Conservation (phyloP, 2,113 vertebrate species). For the Mystacornis crossleyi region DNA sequence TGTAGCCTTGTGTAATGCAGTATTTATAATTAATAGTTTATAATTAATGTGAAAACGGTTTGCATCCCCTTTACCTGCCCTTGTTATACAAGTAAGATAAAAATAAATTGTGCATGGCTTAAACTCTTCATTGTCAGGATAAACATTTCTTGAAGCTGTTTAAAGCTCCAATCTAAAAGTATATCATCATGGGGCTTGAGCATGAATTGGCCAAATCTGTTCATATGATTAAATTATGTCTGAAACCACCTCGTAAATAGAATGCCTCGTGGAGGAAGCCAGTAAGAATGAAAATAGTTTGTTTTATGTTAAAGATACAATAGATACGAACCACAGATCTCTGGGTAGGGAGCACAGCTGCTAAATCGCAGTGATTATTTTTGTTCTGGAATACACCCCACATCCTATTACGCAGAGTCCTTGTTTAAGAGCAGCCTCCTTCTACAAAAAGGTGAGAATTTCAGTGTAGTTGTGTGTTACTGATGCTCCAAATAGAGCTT, state of each 20-base stretch:
- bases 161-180: not conserved
- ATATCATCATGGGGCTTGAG: not conserved
- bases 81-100: not conserved
- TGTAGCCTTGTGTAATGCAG: not conserved
- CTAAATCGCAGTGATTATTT: not conserved
- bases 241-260: not conserved
- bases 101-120: conserved; percentile 27
- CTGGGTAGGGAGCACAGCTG: not conserved
- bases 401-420: not conserved
- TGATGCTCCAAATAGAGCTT: not conserved
- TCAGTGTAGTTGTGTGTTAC: not conserved
- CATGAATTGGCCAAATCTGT: not conserved
- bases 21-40: conserved; percentile 36
- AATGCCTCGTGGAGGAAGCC: not conserved
- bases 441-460: not conserved
- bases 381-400: not conserved
- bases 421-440: not conserved
- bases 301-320: not conserved
- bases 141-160: conserved; percentile 1
- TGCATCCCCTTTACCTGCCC: conserved; percentile 14
- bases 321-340: not conserved
- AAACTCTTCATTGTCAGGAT: conserved; percentile 8
- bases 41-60: conserved; percentile 12
- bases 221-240: conserved; percentile 2
- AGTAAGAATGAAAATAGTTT: not conserved